Percentiles rank a stretch among this genome's conserved stretches.
Conservation (phyloP, 2,113 vertebrate species). For the Alligator mississippiensis region DNA sequence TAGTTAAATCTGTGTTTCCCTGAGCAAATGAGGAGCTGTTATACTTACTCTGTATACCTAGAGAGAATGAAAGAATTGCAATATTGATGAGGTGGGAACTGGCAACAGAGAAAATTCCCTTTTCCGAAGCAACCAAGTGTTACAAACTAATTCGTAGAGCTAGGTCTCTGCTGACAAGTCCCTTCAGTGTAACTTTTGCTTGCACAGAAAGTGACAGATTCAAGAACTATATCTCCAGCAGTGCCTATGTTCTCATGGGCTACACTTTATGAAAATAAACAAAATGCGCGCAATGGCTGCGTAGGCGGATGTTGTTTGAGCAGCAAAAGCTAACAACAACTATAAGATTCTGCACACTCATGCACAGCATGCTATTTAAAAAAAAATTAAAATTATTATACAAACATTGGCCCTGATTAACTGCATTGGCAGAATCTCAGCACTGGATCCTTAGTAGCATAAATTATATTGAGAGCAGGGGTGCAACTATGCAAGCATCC, state of each 20-base stretch:
- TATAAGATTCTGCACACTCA: neutral
- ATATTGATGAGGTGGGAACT: constrained; percentile 71
- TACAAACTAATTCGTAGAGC: constrained; percentile 45
- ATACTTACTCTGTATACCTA: constrained; percentile 44
- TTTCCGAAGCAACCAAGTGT: constrained; percentile 62
- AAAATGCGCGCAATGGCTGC: neutral
- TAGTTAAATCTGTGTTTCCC: constrained; percentile 24
- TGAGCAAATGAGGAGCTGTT: constrained; percentile 61
- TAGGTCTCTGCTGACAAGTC: constrained; percentile 43
- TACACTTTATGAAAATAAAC: constrained; percentile 7
- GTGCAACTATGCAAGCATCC: constrained; percentile 28
- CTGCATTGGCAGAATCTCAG: neutral
- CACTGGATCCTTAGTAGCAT: neutral
- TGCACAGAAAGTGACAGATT: constrained; percentile 46
- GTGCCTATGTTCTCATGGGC: neutral
- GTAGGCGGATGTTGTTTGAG: neutral
- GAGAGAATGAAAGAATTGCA: constrained; percentile 62
- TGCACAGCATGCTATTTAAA: neutral
- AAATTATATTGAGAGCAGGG: neutral
- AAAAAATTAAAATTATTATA: neutral
- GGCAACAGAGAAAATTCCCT: constrained; percentile 44
- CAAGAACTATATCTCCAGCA: constrained; percentile 7
- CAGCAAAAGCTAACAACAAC: neutral
- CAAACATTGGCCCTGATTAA: neutral
- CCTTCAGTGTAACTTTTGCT: constrained; percentile 22